These are phyloP conservation scores for Pelochelys cantorii DNA, from an alignment of 2,797 vertebrate genomes.

Conservation along the genomic window DNA sequence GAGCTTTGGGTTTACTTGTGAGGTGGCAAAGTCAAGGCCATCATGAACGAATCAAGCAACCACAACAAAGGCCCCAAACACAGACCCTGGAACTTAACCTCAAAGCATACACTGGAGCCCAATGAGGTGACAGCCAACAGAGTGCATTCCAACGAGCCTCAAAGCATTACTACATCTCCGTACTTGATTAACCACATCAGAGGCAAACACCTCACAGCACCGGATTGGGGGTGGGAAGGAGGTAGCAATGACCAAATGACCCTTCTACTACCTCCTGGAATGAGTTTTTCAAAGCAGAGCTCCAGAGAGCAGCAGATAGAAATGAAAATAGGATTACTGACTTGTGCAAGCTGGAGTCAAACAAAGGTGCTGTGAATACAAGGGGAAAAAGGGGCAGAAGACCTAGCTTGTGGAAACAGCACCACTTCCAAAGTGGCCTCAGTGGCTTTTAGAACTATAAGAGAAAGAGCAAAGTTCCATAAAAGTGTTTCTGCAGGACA, in stretches of 20 bases:
- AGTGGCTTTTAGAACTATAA: neutral
- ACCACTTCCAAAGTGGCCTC: accelerated
- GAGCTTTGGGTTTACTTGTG: conserved; percentile 73
- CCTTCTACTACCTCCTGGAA: conserved; percentile 3
- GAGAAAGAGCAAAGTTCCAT: neutral
- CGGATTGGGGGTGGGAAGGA: neutral
- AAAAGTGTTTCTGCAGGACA: neutral
- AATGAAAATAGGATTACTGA: neutral
- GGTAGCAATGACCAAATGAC: conserved; percentile 42
- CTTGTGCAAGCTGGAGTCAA: neutral
- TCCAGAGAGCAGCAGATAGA: conserved; percentile 2
- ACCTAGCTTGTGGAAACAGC: neutral
- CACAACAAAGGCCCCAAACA: conserved; percentile 80
- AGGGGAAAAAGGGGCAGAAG: neutral
- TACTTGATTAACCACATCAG: conserved; percentile 76
- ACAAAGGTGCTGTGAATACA: neutral
- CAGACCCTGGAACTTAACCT: conserved; percentile 73
- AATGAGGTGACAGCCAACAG: conserved; percentile 74
- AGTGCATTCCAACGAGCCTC: conserved; percentile 45
- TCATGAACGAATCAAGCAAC: conserved; percentile 83
- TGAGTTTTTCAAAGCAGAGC: conserved; percentile 9
- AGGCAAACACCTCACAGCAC: conserved; percentile 58
- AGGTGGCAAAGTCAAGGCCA: conserved; percentile 78
- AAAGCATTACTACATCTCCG: conserved; percentile 57
- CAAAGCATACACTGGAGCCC: conserved; percentile 69